phyloP scores from a whole-genome alignment of 2,888 invertebrate species.

The Drosophila hamatofila region DNA sequence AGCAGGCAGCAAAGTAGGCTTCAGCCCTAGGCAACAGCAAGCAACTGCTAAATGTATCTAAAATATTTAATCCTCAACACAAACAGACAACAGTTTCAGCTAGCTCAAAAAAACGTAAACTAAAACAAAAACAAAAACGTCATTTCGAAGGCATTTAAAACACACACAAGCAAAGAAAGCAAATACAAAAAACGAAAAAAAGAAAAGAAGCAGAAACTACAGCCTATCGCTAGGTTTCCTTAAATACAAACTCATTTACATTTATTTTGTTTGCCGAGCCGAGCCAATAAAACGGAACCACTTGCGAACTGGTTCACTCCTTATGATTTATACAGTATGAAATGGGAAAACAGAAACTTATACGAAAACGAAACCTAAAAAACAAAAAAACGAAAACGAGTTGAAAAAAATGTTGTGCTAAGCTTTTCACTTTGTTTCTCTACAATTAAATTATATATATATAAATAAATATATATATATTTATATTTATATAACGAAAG shows the following conservation, averaged over 20 bases:
- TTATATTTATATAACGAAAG: constrained; percentile 52
- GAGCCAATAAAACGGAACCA: constrained; percentile 42
- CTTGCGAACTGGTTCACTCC: constrained; percentile 25
- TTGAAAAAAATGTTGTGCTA: constrained; percentile 61
- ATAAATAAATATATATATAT: constrained; percentile 1
- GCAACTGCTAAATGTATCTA: constrained; percentile 70
- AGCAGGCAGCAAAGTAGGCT: constrained; percentile 36
- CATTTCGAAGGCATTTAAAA: constrained; percentile 59
- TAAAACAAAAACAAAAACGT: constrained; percentile 7
- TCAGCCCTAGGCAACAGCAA: constrained; percentile 69
- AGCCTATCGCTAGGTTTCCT: constrained; percentile 52
- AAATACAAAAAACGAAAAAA: background rate
- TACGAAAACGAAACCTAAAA: background rate
- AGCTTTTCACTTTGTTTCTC: constrained; percentile 70
- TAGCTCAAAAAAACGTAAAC: constrained; percentile 54
- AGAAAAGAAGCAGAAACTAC: background rate
- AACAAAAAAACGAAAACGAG: background rate
- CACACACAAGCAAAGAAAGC: constrained; percentile 7
- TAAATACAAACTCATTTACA: constrained; percentile 9
- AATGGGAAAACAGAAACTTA: background rate
- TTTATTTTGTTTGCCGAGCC: constrained; percentile 28
- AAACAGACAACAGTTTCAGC: constrained; percentile 53
- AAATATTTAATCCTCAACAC: constrained; percentile 63
- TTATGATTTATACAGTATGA: constrained; percentile 9
- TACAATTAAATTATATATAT: constrained; percentile 30